Evolutionary conservation across 2,797 vertebrate species (phyloP).

Genomic region (Acrossocheilus wenchowensis): DNA sequence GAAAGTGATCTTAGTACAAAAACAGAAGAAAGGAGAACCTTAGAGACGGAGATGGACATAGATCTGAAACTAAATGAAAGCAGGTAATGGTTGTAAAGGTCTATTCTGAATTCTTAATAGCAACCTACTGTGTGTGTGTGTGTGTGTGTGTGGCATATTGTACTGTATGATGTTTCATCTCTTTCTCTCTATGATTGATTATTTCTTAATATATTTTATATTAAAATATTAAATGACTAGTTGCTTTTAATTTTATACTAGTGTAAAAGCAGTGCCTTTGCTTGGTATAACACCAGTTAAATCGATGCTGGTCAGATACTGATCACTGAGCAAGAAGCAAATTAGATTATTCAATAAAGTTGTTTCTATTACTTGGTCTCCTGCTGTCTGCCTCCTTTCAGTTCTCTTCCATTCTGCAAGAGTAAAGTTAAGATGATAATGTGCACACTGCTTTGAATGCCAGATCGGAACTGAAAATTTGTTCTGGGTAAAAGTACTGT

Average conservation of each 20-base stretch:
- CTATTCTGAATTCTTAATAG: too few species aligned
- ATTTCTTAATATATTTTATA: neutral
- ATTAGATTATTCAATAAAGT: neutral
- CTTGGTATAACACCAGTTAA: neutral
- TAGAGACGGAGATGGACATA: constrained; percentile 20
- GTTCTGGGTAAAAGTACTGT: too few species aligned
- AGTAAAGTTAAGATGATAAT: neutral
- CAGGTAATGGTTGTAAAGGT: neutral
- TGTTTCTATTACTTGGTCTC: neutral
- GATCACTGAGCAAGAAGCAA: neutral
- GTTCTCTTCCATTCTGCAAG: neutral
- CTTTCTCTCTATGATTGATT: too few species aligned
- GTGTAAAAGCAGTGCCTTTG: neutral
- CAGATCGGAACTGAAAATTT: neutral
- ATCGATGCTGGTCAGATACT: neutral
- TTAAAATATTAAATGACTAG: neutral
- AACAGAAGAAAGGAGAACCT: neutral
- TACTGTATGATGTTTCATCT: too few species aligned
- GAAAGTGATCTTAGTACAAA: constrained; percentile 5
- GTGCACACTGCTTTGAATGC: neutral
- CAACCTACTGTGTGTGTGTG: too few species aligned
- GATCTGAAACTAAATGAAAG: neutral
- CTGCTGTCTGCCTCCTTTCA: neutral
- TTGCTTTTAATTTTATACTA: neutral
- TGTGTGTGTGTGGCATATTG: too few species aligned